A percentile compares a stretch with the other conserved stretches of the same genome.
These are phyloP conservation scores for Aspidoscelis tigris DNA, from an alignment of 2,113 vertebrate species.

Conservation along the genomic window DNA sequence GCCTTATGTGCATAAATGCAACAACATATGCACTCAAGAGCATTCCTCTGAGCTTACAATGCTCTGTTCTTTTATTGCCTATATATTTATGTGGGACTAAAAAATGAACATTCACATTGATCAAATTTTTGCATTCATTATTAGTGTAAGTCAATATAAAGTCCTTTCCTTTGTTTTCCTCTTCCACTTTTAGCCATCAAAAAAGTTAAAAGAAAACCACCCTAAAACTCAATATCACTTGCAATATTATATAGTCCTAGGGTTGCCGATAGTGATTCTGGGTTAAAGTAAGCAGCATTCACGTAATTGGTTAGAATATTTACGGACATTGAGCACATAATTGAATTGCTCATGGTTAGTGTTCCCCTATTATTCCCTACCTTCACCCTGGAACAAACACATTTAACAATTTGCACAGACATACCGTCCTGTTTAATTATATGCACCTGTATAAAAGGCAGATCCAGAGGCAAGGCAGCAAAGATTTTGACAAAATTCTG, in stretches of 20 bases:
- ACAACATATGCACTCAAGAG: no score
- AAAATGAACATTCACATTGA: no score
- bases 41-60: no score
- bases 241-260: neutral
- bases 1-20: no score
- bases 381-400: neutral
- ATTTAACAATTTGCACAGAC: neutral
- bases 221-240: neutral
- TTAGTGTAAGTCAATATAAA: neutral
- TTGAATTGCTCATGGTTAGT: neutral
- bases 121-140: no score
- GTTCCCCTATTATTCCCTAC: neutral
- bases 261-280: neutral
- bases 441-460: neutral
- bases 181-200: neutral
- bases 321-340: slow-evolving; percentile 16
- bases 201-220: neutral
- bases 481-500: slow-evolving; percentile 38
- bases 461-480: neutral
- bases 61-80: no score
- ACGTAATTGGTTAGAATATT: neutral
- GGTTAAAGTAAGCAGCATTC: neutral
- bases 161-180: neutral
- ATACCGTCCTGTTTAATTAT: neutral
- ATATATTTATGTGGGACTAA: no score